A percentile compares a stretch with the other conserved stretches of the same genome.
Evolutionary conservation across 2,888 invertebrate species (phyloP).

Genomic region (Harpalus rubripes): DNA sequence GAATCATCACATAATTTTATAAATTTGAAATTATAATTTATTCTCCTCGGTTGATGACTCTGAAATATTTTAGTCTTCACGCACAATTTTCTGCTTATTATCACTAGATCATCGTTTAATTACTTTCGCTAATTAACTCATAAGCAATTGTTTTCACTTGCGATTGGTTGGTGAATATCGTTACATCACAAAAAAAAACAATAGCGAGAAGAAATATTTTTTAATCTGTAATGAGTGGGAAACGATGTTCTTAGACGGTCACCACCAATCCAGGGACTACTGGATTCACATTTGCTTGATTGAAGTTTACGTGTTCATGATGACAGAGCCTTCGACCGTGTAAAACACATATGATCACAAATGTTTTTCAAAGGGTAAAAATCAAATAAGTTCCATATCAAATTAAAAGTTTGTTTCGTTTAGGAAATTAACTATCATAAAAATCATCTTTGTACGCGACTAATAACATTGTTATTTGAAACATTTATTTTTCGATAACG

Average conservation of each 20-base stretch:
- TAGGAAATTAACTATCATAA: no score
- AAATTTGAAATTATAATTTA: constrained; percentile 26
- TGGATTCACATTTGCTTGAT: no score
- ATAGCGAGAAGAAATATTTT: no score
- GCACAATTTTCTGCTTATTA: constrained; percentile 38
- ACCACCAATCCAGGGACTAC: no score
- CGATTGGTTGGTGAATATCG: background rate
- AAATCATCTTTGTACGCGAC: no score
- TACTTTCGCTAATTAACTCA: constrained; percentile 40
- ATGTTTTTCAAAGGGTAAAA: no score
- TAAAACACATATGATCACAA: constrained; percentile 2
- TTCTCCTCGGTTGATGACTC: background rate
- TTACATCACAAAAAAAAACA: background rate
- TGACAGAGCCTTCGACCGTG: background rate
- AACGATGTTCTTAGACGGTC: no score
- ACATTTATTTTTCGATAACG: no score
- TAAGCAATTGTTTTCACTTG: constrained; percentile 10
- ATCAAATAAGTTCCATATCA: no score
- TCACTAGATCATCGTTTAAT: background rate
- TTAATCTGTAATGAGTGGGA: no score
- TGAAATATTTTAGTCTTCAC: constrained; percentile 4
- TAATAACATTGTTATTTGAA: no score
- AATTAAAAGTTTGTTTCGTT: no score
- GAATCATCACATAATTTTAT: background rate
- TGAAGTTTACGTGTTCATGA: background rate